Percentiles rank a stretch among this genome's conserved stretches.
phyloP scores from a whole-genome alignment of 1,140 invertebrate species.

The Zaprionus tsacasi region DNA sequence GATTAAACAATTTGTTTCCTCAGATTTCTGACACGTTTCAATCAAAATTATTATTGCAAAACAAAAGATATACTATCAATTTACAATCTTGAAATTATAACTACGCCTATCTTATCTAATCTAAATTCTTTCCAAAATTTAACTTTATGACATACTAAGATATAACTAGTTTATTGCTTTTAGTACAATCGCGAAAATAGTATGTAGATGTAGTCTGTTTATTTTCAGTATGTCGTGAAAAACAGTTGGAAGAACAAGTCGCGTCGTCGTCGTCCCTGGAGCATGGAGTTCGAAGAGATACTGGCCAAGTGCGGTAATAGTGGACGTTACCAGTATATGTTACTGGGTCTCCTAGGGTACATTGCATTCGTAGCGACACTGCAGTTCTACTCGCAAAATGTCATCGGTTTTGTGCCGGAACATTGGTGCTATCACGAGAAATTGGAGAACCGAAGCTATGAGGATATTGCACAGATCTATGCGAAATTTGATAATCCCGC shows the following conservation, averaged over 20 bases:
- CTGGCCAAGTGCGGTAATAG: conserved; percentile 86
- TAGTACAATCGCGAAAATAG: neutral
- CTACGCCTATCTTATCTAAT: neutral
- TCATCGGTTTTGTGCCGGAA: conserved; percentile 85
- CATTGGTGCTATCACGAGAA: conserved; percentile 83
- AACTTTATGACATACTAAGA: neutral
- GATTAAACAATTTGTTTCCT: too few species aligned
- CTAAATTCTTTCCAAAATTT: neutral
- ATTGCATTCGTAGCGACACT: conserved; percentile 80
- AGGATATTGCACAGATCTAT: conserved; percentile 59
- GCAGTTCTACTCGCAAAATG: conserved; percentile 86
- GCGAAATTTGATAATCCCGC: conserved; percentile 51
- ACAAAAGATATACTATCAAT: too few species aligned
- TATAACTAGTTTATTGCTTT: neutral
- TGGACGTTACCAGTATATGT: conserved; percentile 86
- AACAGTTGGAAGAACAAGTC: neutral
- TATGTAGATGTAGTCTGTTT: neutral
- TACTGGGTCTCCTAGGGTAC: conserved; percentile 81
- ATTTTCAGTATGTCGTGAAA: neutral
- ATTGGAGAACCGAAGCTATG: conserved; percentile 59
- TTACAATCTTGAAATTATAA: too few species aligned
- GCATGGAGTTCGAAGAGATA: conserved; percentile 86
- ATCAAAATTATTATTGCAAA: too few species aligned
- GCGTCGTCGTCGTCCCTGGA: too few species aligned
- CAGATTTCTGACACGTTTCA: too few species aligned